Conservation (phyloP, 1,140 invertebrate species). For the Heterodera schachtii region DNA sequence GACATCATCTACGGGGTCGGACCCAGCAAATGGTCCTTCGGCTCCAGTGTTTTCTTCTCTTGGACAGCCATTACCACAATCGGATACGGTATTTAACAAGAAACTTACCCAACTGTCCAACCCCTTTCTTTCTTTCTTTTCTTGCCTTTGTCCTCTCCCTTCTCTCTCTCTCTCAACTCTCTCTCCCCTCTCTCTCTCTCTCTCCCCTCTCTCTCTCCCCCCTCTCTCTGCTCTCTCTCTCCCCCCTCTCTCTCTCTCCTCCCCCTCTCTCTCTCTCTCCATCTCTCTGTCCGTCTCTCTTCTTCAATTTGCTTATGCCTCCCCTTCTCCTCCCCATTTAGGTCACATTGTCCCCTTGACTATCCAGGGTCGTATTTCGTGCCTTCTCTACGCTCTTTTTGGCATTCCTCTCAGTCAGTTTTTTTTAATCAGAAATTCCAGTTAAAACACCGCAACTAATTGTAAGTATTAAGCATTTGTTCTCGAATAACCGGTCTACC, state of each 20-base stretch:
- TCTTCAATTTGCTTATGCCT: too few species aligned
- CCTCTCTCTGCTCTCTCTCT: too few species aligned
- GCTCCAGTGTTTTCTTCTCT: slow-evolving; percentile 64
- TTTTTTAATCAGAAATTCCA: slow-evolving; percentile 20
- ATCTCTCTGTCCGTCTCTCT: too few species aligned
- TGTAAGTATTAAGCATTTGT: too few species aligned
- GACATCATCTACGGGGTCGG: slow-evolving; percentile 58
- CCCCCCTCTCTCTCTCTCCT: too few species aligned
- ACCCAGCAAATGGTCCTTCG: slow-evolving; percentile 64
- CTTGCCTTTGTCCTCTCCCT: not conserved
- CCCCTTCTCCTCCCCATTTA: slow-evolving; percentile 46
- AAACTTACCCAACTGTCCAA: not conserved
- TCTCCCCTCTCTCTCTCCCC: too few species aligned
- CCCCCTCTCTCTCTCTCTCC: too few species aligned
- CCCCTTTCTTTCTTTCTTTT: slow-evolving; percentile 9
- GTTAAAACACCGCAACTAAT: too few species aligned
- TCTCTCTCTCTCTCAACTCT: not conserved
- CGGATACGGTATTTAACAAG: slow-evolving; percentile 42
- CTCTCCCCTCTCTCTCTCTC: not conserved
- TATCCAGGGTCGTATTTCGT: slow-evolving; percentile 68
- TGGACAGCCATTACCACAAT: slow-evolving; percentile 66
- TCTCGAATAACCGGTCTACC: too few species aligned
- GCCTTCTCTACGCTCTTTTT: slow-evolving; percentile 69
- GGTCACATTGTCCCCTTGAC: slow-evolving; percentile 70
- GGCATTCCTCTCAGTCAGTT: slow-evolving; percentile 68